phyloP scores from a whole-genome alignment of 1,140 invertebrate species.

The Eumaeus atala region DNA sequence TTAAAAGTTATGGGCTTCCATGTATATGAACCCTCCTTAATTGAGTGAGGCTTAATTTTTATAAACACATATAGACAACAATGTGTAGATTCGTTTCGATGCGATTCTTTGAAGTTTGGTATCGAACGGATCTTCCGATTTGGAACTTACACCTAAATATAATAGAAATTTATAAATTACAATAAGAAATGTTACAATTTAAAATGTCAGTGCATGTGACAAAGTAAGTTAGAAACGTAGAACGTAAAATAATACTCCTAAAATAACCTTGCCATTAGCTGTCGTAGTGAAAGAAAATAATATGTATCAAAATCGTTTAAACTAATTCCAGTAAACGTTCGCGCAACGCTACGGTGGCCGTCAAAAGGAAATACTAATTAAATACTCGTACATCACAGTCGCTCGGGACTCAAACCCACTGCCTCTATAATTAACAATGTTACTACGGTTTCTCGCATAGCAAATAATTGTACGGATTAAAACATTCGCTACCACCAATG shows the following conservation, averaged over 20 bases:
- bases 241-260: constrained; percentile 10
- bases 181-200: too few species aligned
- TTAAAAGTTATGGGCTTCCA: too few species aligned
- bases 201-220: too few species aligned
- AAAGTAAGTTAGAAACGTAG: not conserved
- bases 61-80: too few species aligned
- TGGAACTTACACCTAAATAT: too few species aligned
- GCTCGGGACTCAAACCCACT: constrained; percentile 29
- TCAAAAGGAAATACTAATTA: constrained; percentile 62
- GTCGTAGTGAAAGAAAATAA: constrained; percentile 16
- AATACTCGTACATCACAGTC: constrained; percentile 60
- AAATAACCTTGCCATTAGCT: constrained; percentile 26
- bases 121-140: not conserved
- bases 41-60: too few species aligned
- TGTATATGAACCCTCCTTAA: too few species aligned
- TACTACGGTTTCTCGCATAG: constrained; percentile 27
- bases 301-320: constrained; percentile 28
- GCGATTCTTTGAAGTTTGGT: too few species aligned
- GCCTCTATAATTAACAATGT: constrained; percentile 30
- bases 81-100: too few species aligned
- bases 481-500: too few species aligned
- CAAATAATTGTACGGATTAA: too few species aligned
- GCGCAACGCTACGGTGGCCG: constrained; percentile 26
- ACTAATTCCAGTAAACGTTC: constrained; percentile 31
- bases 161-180: too few species aligned